Evolutionary conservation across 2,888 invertebrate species (phyloP).

Genomic region (Cartodere bifasciata): DNA sequence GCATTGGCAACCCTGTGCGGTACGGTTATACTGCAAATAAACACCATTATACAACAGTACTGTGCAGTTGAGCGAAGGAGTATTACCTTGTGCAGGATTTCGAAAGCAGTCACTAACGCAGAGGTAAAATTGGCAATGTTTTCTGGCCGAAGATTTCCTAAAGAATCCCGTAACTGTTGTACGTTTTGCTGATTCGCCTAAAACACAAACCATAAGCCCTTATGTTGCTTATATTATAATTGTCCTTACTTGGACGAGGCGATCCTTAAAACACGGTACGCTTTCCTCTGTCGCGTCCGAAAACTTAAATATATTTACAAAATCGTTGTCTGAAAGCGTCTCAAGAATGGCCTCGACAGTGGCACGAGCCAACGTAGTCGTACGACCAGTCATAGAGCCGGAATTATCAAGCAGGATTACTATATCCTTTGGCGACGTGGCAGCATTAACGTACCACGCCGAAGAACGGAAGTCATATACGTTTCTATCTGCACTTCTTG

Average conservation of each 20-base stretch:
- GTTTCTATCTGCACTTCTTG: constrained; percentile 64
- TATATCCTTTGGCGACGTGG: constrained; percentile 94
- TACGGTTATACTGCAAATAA: constrained; percentile 57
- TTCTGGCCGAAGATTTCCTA: constrained; percentile 60
- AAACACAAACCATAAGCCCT: constrained; percentile 16
- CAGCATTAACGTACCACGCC: constrained; percentile 94
- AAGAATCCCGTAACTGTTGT: constrained; percentile 63
- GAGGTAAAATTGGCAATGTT: constrained; percentile 85
- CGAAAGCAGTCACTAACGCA: constrained; percentile 85
- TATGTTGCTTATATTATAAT: constrained; percentile 1
- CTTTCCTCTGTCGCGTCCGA: constrained; percentile 72
- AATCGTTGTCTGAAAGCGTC: constrained; percentile 93
- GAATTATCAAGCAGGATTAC: constrained; percentile 88
- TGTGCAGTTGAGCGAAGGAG: constrained; percentile 6
- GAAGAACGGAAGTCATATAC: constrained; percentile 91
- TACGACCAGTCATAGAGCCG: constrained; percentile 75
- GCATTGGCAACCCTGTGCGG: constrained; percentile 81
- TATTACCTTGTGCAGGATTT: constrained; percentile 72
- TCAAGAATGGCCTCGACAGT: constrained; percentile 85
- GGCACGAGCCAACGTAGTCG: constrained; percentile 73
- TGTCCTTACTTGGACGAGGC: constrained; percentile 64
- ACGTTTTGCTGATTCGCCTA: constrained; percentile 75
- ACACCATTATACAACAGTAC: not conserved
- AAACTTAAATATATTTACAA: constrained; percentile 88
- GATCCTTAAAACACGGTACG: constrained; percentile 81